phyloP scores from a whole-genome alignment of 1,140 invertebrate genomes.

The Watersipora subatra region DNA sequence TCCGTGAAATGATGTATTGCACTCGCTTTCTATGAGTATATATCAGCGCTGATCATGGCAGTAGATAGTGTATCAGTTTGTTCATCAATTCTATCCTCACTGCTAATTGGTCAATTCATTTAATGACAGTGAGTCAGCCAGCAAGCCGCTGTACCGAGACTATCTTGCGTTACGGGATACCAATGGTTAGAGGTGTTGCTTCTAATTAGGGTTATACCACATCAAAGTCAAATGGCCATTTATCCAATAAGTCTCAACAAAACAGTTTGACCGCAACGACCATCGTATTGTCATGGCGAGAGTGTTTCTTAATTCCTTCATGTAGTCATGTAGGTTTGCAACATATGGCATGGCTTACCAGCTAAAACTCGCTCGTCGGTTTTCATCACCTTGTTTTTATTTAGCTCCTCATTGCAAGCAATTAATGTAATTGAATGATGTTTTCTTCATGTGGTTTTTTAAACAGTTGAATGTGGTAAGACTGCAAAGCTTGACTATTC shows the following conservation, averaged over 20 bases:
- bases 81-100: no score
- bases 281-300: neutral
- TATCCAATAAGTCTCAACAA: neutral
- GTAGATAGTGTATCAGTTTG: no score
- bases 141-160: no score
- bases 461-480: neutral
- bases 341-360: neutral
- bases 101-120: no score
- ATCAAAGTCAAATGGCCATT: neutral
- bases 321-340: neutral
- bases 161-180: no score
- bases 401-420: neutral
- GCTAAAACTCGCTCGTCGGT: no score
- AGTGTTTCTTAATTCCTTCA: neutral
- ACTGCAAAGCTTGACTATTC: neutral
- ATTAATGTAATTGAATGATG: neutral
- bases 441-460: neutral
- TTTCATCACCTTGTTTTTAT: neutral
- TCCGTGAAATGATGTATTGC: no score
- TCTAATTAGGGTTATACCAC: neutral
- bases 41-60: no score
- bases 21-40: no score
- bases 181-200: neutral
- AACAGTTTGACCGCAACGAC: neutral
- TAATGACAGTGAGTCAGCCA: no score